Evolutionary conservation across 1,140 invertebrate species (phyloP), one percentile per base, ranked within the genome.

Genomic region (Anadara kagoshimensis): DNA sequence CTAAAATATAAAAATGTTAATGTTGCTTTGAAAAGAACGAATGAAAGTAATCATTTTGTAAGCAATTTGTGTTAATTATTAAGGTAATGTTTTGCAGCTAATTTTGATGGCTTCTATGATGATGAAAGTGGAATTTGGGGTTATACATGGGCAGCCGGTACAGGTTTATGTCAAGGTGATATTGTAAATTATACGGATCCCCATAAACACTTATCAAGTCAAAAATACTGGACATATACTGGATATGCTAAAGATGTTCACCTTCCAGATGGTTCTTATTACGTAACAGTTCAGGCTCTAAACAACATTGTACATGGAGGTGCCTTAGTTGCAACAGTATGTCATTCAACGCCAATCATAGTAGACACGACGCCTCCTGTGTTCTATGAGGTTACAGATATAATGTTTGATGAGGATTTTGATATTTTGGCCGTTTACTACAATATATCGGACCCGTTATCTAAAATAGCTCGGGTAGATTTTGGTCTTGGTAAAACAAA

Each of bases 31-130:
- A n/a, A n/a, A n/a, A n/a, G n/a, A n/a, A n/a, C n/a, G n/a, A n/a
- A n/a, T n/a, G n/a, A n/a, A n/a, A n/a, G n/a, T n/a, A n/a, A n/a
- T n/a, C n/a, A n/a, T n/a, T n/a, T n/a, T n/a, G n/a, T n/a, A n/a
- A n/a, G n/a, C n/a, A n/a, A n/a, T n/a, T n/a, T n/a, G n/a, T n/a
- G n/a, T n/a, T n/a, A n/a, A n/a, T n/a, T n/a, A n/a, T n/a, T n/a
- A 36, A 22, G 18, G 41, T 68, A 61, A 22, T 67, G 41, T 16
- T 29, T 73, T 68, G 10, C 69, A 83, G 83, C 67, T 0, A 84
- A 85, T 69, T 85, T 81, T 79, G 78, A 85, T 67, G 83, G 81
- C 59, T 82, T 85, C 54, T 67, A 83, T 69, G 84, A 85, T 58
- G 67, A 80, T 0, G 84, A 85, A 44, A 84, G 70, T 45, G 83